Conservation (phyloP, 2,797 vertebrate genomes). For the Triplophysa yarkandensis region DNA sequence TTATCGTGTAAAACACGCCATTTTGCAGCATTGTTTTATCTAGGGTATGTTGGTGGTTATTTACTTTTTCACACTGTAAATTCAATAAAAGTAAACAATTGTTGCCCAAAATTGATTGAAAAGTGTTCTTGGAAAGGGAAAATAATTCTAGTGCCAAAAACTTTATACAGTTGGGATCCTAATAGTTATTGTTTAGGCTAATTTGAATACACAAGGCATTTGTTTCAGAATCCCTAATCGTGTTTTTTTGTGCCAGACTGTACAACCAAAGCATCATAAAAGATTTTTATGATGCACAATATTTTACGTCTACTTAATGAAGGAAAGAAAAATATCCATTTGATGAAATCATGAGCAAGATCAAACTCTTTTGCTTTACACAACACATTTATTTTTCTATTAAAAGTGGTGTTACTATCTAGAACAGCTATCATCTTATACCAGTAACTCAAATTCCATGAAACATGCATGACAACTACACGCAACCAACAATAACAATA, state of each 20-base stretch:
- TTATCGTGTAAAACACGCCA: slow-evolving; percentile 1
- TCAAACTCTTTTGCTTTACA: slow-evolving; percentile 10
- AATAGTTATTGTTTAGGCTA: neutral
- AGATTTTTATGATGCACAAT: neutral
- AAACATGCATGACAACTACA: neutral
- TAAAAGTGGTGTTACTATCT: neutral
- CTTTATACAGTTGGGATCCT: neutral
- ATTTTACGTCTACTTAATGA: too few relatives aligned
- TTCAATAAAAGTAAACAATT: neutral
- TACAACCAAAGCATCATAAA: neutral
- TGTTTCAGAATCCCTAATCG: neutral
- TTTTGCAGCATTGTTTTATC: neutral
- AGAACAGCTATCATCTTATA: neutral
- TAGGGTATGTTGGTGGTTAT: neutral
- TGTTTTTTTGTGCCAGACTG: neutral
- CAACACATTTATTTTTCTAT: neutral
- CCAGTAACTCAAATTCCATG: neutral
- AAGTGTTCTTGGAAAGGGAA: slow-evolving; percentile 6
- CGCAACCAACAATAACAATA: neutral
- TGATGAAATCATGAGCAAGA: slow-evolving; percentile 8
- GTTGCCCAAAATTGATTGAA: slow-evolving; percentile 14
- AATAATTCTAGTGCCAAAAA: neutral
- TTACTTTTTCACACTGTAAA: neutral
- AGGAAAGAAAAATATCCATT: slow-evolving; percentile 5
- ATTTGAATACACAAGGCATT: neutral